phyloP scores from a whole-genome alignment of 2,888 invertebrate species.

The Drosophila flavopinicola region DNA sequence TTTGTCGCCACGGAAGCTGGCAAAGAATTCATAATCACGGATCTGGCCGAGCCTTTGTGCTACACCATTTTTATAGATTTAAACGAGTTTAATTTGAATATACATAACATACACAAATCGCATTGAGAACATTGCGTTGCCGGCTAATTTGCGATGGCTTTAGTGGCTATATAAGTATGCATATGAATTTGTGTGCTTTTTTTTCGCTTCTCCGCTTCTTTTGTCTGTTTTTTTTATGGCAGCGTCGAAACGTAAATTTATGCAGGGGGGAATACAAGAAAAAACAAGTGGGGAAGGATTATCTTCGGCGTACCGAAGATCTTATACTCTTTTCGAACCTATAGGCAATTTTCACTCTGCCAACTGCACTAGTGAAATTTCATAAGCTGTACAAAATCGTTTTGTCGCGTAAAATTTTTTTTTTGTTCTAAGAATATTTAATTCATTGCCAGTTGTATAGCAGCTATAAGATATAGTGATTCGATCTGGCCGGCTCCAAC shows the following conservation, averaged over 20 bases:
- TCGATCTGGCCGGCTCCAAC: too few relatives aligned
- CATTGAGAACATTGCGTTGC: constrained; percentile 69
- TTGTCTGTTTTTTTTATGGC: constrained; percentile 33
- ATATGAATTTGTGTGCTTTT: constrained; percentile 5
- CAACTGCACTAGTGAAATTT: too few relatives aligned
- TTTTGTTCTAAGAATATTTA: too few relatives aligned
- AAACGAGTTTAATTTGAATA: constrained; percentile 79
- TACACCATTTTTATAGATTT: constrained; percentile 75
- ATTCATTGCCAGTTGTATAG: too few relatives aligned
- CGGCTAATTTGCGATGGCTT: constrained; percentile 66
- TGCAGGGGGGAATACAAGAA: constrained; percentile 42
- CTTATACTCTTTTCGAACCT: too few relatives aligned
- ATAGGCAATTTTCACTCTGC: too few relatives aligned
- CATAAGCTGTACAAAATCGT: too few relatives aligned
- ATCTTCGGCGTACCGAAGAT: too few relatives aligned
- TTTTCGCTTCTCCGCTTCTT: constrained; percentile 20
- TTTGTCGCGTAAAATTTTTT: too few relatives aligned
- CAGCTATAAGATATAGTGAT: too few relatives aligned
- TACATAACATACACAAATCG: constrained; percentile 75
- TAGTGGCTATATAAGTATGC: constrained; percentile 28
- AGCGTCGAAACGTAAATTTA: constrained; percentile 45
- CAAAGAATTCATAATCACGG: constrained; percentile 74
- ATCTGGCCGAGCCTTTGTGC: constrained; percentile 73
- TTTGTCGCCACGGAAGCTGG: constrained; percentile 73
- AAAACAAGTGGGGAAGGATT: too few relatives aligned